Conservation (phyloP, 2,797 vertebrate species). For the Cossypha dichroa region DNA sequence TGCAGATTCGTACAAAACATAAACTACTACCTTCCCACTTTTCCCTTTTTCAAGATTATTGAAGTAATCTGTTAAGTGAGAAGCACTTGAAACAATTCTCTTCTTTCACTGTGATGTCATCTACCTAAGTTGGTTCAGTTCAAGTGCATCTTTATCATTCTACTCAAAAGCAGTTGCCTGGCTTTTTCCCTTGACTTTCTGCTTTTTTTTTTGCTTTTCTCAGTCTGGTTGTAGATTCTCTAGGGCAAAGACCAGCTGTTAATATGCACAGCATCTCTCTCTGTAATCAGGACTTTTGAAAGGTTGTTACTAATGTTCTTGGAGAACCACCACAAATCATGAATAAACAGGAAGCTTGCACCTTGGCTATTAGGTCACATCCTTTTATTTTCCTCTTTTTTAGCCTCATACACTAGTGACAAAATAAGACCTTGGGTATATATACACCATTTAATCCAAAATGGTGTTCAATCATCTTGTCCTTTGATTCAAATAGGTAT, state of each 20-base stretch:
- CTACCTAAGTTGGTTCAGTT: constrained; percentile 47
- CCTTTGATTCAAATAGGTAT: background rate
- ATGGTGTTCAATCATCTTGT: background rate
- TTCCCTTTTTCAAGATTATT: background rate
- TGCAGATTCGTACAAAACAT: background rate
- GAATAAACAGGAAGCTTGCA: constrained; percentile 72
- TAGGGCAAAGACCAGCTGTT: constrained; percentile 72
- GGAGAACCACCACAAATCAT: constrained; percentile 73
- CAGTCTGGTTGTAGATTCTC: constrained; percentile 58
- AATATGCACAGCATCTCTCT: constrained; percentile 78
- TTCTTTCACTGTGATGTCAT: constrained; percentile 21
- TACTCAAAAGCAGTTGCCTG: constrained; percentile 8
- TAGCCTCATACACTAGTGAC: background rate
- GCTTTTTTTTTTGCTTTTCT: constrained; percentile 36
- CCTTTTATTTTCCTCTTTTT: constrained; percentile 6
- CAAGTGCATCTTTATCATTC: constrained; percentile 66
- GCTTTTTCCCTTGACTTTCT: background rate
- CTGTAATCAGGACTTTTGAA: constrained; percentile 83
- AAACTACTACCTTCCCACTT: background rate
- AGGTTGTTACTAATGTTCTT: constrained; percentile 81
- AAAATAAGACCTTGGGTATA: constrained; percentile 55
- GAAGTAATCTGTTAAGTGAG: constrained; percentile 17
- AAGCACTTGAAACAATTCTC: constrained; percentile 27
- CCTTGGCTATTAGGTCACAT: constrained; percentile 48
- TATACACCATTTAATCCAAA: background rate